Evolutionary conservation across 2,797 vertebrate genomes (phyloP).

Genomic region (Eurystomus glaucurus): DNA sequence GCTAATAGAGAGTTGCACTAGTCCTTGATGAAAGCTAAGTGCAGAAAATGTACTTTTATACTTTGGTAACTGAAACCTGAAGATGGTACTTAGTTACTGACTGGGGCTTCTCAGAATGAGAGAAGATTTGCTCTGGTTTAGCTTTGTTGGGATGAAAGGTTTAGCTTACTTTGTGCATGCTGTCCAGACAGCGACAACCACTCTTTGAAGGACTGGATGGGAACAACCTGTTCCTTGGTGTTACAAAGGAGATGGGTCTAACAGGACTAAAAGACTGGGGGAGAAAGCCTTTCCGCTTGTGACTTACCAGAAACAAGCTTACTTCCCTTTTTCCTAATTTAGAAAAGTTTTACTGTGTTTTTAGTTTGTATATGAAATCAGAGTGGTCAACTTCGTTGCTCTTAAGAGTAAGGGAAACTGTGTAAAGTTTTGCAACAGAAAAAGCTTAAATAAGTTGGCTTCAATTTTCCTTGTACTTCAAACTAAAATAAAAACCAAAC

Average conservation of each 20-base stretch:
- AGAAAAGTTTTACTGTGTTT: background rate
- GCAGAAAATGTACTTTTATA: background rate
- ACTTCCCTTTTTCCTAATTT: background rate
- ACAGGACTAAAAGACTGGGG: background rate
- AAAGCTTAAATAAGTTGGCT: background rate
- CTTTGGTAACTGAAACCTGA: background rate
- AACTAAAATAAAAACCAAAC: background rate
- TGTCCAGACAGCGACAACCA: background rate
- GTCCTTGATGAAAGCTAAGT: background rate
- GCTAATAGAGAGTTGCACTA: background rate
- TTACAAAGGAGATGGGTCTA: background rate
- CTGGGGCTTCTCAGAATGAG: background rate
- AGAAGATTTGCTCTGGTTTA: background rate
- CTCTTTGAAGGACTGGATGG: background rate
- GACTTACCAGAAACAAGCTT: background rate
- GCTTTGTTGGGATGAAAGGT: rapidly evolving
- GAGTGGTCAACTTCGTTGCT: background rate
- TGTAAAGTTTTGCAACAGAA: background rate
- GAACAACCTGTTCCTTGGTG: background rate
- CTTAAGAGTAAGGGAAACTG: background rate
- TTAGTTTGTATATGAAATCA: background rate
- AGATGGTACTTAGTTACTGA: background rate
- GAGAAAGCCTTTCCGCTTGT: background rate
- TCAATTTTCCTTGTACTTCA: background rate
- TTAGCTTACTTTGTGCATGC: rapidly evolving